Evolutionary conservation across 2,113 vertebrate genomes (phyloP).

Genomic region (Bubo blakistoni): DNA sequence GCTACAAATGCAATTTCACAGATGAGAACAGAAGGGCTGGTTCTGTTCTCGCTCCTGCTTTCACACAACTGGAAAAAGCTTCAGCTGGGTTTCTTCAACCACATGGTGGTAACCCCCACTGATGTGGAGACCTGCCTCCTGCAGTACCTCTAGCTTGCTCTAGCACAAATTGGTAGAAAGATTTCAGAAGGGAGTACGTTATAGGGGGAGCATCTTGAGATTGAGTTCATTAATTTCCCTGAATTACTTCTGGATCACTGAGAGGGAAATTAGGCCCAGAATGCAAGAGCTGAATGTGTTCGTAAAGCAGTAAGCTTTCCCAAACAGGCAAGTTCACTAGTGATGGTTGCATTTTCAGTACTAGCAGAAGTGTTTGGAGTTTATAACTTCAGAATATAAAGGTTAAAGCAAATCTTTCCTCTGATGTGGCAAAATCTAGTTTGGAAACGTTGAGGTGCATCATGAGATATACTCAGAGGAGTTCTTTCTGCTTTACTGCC

Average conservation of each 20-base stretch:
- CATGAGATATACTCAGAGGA: neutral
- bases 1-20: neutral
- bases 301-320: neutral
- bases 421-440: neutral
- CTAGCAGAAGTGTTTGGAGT: neutral
- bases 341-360: neutral
- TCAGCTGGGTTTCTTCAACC: neutral
- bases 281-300: neutral
- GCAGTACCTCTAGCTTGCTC: neutral
- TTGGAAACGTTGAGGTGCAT: neutral
- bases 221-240: neutral
- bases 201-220: fast-evolving
- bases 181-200: neutral
- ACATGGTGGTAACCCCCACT: fast-evolving
- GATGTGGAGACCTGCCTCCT: neutral
- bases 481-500: neutral
- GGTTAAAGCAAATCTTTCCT: neutral
- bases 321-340: neutral
- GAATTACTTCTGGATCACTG: neutral
- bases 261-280: neutral
- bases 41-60: neutral
- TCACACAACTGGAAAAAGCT: neutral
- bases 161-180: neutral
- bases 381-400: neutral
- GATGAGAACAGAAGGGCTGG: neutral